Evolutionary conservation across 2,797 vertebrate genomes (phyloP), one percentile per base, ranked within the genome.

Genomic region (Pelodytes ibericus): DNA sequence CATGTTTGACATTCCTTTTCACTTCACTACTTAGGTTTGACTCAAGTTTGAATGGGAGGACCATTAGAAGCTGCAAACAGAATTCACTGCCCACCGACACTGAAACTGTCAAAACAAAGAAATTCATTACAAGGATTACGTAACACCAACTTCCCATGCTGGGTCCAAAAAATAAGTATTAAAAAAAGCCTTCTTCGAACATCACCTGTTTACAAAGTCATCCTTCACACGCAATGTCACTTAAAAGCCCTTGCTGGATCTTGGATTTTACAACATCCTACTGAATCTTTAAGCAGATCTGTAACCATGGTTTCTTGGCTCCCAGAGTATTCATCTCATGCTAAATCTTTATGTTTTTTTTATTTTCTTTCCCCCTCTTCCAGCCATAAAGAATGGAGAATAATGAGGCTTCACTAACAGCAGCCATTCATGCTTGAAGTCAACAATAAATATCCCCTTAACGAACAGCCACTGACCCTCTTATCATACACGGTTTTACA

Each of bases 341-440:
- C 69, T 60, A 51, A 67, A 72, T 72, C 76, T 78, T 66, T 67
- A 66, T 72, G 69, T 78, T 78, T 67, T n/a, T n/a, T n/a, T n/a
- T n/a, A n/a, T n/a, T n/a, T n/a, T n/a, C n/a, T n/a, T n/a, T 56
- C 61, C 24, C 9, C 61, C 47, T 68, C 70, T 61, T 30, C 49
- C 63, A 72, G 49, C 76, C 76, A 78, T 77, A 77, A 77, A 78
- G 76, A 78, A 78, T 72, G 44, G 56, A 72, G 69, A 78, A 78
- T 78, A 78, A 78, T 78, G 76, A 78, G 70, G 8, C 30, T 31
- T 68, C 70, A 44, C 39, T 26, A 49, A 41, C 66, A 41, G 20
- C 30, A 44, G 62, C 29, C 70, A 61, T 56, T 36, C 63, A 78
- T 22, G 76, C 76, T 56, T 78, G 76, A 78, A 78, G 53, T 67